These are phyloP conservation scores for Callaeas wilsoni DNA, from an alignment of 2,113 vertebrate genomes.

Conservation along the genomic window DNA sequence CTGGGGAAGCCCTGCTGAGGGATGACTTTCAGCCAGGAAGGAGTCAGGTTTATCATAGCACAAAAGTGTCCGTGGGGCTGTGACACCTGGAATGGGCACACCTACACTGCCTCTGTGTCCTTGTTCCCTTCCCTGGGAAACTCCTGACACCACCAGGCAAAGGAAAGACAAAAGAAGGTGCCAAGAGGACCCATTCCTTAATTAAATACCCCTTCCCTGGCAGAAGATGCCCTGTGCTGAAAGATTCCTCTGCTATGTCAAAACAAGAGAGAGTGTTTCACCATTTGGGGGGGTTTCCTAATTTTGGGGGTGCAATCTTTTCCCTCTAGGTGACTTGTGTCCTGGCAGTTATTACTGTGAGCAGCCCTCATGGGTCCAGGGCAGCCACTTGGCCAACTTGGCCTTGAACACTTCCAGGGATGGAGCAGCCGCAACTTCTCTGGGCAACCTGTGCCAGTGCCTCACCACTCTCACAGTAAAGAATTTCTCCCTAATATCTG, in stretches of 20 bases:
- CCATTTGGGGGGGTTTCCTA: rapidly evolving
- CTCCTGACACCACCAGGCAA: not conserved
- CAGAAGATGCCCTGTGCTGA: not conserved
- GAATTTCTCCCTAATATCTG: not conserved
- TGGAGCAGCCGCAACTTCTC: not conserved
- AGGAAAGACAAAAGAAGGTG: not conserved
- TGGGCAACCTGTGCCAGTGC: not conserved
- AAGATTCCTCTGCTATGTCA: not conserved
- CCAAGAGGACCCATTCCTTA: not conserved
- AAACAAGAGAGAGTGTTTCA: not conserved
- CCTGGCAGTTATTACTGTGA: not conserved
- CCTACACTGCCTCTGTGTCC: rapidly evolving
- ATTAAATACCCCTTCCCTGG: not conserved
- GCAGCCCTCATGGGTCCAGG: rapidly evolving
- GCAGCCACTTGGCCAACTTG: not conserved
- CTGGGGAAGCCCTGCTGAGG: rapidly evolving
- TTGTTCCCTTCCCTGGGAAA: no score
- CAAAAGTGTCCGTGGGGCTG: not conserved
- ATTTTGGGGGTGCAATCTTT: not conserved
- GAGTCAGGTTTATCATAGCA: rapidly evolving
- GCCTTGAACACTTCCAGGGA: not conserved
- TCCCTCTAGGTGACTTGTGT: not conserved
- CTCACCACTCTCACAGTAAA: not conserved
- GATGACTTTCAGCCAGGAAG: not conserved
- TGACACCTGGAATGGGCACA: not conserved